These are phyloP conservation scores for Vesta saturnalis DNA, from an alignment of 2,888 invertebrate species.

Conservation along the genomic window DNA sequence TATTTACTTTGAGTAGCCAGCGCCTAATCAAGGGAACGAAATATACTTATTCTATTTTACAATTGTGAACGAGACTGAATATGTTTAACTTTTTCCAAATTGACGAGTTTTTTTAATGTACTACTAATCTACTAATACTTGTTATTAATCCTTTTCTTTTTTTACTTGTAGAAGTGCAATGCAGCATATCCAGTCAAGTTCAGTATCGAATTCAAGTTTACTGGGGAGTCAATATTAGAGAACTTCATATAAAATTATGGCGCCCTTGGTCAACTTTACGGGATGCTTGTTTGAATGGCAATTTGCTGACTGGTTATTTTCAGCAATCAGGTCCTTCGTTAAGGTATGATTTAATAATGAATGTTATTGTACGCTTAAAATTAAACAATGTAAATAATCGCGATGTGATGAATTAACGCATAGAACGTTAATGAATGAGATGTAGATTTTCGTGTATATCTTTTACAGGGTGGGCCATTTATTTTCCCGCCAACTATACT, in stretches of 20 bases:
- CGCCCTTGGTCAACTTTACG: conserved; percentile 74
- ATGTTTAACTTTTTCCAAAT: too few species aligned
- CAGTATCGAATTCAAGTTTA: conserved; percentile 78
- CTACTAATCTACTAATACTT: not conserved
- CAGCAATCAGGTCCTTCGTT: conserved; percentile 56
- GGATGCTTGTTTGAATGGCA: conserved; percentile 70
- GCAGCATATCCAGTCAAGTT: conserved; percentile 79
- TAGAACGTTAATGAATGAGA: too few species aligned
- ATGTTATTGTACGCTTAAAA: not conserved
- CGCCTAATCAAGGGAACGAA: too few species aligned
- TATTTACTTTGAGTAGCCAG: too few species aligned
- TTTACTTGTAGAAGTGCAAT: conserved; percentile 73
- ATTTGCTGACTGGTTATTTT: conserved; percentile 66
- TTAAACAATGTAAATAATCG: too few species aligned
- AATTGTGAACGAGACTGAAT: too few species aligned
- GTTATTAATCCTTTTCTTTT: conserved; percentile 21
- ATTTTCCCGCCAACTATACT: too few species aligned
- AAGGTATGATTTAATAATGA: conserved; percentile 46
- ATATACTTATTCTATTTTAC: too few species aligned
- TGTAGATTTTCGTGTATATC: too few species aligned
- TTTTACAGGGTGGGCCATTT: too few species aligned
- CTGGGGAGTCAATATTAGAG: conserved; percentile 83
- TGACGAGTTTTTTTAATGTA: too few species aligned
- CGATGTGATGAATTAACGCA: too few species aligned
- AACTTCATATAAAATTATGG: conserved; percentile 80